phyloP scores from a whole-genome alignment of 2,113 vertebrate genomes.

The Sturnira hondurensis region DNA sequence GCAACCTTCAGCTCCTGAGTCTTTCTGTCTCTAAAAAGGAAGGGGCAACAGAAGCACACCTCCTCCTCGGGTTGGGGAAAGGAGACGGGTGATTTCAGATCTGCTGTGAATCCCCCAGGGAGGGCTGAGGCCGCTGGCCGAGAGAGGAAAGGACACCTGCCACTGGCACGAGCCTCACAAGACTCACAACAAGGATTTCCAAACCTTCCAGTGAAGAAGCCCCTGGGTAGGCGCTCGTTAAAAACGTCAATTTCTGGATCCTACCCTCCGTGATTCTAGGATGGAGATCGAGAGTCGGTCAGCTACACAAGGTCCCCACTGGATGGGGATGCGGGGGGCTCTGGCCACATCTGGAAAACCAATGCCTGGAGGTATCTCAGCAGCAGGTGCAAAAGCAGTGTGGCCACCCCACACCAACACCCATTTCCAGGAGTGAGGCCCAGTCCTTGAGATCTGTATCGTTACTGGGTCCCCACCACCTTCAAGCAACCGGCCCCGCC shows the following conservation, averaged over 20 bases:
- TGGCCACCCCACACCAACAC: not conserved
- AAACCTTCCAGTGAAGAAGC: not conserved
- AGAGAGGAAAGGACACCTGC: not conserved
- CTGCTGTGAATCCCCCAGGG: not conserved
- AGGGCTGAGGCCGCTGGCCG: not conserved
- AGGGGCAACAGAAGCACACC: not conserved
- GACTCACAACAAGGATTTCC: not conserved
- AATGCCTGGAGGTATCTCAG: no score
- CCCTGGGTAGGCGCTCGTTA: not conserved
- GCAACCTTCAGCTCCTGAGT: not conserved
- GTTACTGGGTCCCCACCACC: not conserved
- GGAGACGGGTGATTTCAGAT: accelerated
- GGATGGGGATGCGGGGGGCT: not conserved
- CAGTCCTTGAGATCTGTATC: not conserved
- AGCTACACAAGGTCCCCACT: no score
- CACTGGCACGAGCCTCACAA: not conserved
- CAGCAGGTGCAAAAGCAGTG: not conserved
- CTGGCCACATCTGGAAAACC: not conserved
- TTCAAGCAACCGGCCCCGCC: not conserved
- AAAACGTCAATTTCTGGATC: not conserved
- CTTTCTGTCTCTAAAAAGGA: not conserved
- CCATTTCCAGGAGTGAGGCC: not conserved
- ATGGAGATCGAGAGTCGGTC: not conserved
- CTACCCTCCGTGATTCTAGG: not conserved
- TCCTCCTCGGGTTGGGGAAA: not conserved